Conservation (phyloP, 1,140 invertebrate genomes). For the Caerostris darwini region DNA sequence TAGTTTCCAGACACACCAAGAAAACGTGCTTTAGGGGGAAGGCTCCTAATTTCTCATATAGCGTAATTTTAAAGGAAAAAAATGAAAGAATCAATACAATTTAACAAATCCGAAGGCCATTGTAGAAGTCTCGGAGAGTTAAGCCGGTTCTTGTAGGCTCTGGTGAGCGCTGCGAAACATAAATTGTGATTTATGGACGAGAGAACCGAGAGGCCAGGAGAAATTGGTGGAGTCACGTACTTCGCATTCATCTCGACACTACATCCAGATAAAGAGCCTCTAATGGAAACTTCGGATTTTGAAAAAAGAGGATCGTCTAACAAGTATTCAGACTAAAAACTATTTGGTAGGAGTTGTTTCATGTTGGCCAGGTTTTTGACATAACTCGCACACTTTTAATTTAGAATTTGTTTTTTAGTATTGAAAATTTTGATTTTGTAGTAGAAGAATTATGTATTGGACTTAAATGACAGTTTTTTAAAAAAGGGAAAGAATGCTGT, state of each 20-base stretch:
- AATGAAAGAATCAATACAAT: neutral
- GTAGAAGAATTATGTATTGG: neutral
- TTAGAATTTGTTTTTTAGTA: neutral
- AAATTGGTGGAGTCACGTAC: slow-evolving; percentile 25
- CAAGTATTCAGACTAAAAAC: too few relatives aligned
- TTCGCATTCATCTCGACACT: neutral
- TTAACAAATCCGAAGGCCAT: neutral
- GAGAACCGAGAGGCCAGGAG: slow-evolving; percentile 30
- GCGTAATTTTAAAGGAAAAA: too few relatives aligned
- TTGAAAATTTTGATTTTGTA: neutral
- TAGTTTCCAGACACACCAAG: too few relatives aligned
- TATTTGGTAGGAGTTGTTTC: too few relatives aligned
- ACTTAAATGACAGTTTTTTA: neutral
- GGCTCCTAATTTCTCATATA: too few relatives aligned
- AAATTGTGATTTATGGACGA: slow-evolving; percentile 56
- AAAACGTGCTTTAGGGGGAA: too few relatives aligned
- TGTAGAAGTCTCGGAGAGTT: too few relatives aligned
- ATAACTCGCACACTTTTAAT: neutral
- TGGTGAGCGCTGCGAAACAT: slow-evolving; percentile 18
- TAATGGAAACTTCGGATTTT: neutral
- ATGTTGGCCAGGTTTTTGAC: neutral
- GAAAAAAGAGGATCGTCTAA: neutral
- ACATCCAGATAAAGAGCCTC: neutral
- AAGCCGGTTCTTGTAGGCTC: slow-evolving; percentile 38
- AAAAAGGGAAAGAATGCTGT: neutral